Conservation (phyloP, 1,140 invertebrate genomes). For the Pogonognathellus flavescens region DNA sequence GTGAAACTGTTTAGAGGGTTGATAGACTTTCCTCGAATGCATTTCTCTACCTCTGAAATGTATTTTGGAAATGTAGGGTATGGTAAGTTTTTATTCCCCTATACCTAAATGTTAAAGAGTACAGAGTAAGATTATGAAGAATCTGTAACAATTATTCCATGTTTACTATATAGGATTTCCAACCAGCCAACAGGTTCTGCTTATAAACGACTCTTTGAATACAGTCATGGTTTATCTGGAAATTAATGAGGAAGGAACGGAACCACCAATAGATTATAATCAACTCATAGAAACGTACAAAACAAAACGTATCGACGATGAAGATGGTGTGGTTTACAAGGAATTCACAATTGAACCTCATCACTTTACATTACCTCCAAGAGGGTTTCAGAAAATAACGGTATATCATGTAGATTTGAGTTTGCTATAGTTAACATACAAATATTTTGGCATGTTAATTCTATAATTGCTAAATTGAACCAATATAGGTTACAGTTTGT, state of each 20-base stretch:
- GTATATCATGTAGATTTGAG: not conserved
- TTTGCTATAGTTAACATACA: not conserved
- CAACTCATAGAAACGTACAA: not conserved
- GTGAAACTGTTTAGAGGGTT: slow-evolving; percentile 71
- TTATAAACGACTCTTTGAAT: slow-evolving; percentile 69
- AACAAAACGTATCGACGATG: not conserved
- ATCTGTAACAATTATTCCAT: no score
- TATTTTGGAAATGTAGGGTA: slow-evolving; percentile 70
- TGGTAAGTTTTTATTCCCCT: slow-evolving; percentile 66
- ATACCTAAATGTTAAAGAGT: no score
- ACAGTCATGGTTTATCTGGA: slow-evolving; percentile 67
- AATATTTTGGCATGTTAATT: not conserved
- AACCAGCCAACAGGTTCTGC: slow-evolving; percentile 63
- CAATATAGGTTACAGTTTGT: not conserved
- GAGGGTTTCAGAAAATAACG: not conserved
- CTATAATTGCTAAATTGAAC: no score
- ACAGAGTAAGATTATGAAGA: no score
- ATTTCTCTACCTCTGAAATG: slow-evolving; percentile 69
- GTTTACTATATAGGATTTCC: slow-evolving; percentile 69
- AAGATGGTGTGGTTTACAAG: no score
- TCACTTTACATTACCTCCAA: not conserved
- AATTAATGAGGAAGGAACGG: slow-evolving; percentile 67
- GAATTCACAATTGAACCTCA: slow-evolving; percentile 7
- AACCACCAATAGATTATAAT: not conserved
- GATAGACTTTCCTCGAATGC: slow-evolving; percentile 70